Percentiles rank a stretch among this genome's conserved stretches.
phyloP scores from a whole-genome alignment of 2,797 vertebrate species.

The Amblyraja radiata region DNA sequence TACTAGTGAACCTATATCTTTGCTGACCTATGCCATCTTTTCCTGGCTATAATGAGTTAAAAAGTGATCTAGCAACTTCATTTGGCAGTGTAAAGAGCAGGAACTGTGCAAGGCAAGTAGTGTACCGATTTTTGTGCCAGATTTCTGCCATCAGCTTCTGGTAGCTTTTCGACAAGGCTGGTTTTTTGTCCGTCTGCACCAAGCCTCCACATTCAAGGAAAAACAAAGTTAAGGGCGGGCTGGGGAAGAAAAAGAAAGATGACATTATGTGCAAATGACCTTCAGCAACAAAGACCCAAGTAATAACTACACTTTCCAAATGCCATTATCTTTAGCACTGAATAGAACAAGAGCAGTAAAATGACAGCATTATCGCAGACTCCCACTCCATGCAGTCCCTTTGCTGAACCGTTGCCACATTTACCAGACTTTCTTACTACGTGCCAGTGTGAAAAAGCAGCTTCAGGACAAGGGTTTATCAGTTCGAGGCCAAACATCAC shows the following conservation, averaged over 20 bases:
- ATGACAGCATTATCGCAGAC: neutral
- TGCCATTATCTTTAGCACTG: neutral
- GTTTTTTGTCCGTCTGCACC: constrained; percentile 93
- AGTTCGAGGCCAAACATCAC: neutral
- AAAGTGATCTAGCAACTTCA: neutral
- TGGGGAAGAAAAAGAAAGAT: constrained; percentile 48
- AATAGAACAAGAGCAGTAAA: neutral
- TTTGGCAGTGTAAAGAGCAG: neutral
- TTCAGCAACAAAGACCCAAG: neutral
- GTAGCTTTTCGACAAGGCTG: constrained; percentile 94
- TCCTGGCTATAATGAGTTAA: neutral
- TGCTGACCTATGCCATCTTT: no score
- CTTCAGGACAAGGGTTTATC: neutral
- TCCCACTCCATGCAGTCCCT: neutral
- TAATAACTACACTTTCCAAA: neutral
- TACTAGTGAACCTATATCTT: neutral
- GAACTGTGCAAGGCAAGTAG: neutral
- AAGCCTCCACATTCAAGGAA: constrained; percentile 90
- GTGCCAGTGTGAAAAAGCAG: no score
- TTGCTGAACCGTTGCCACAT: neutral
- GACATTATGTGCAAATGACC: neutral
- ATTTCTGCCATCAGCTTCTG: constrained; percentile 93
- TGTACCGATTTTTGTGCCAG: constrained; percentile 94
- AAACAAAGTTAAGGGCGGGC: constrained; percentile 89
- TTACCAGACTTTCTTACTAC: neutral